These are phyloP conservation scores for Tangara arthus DNA, from an alignment of 2,797 vertebrate species.

Conservation along the genomic window DNA sequence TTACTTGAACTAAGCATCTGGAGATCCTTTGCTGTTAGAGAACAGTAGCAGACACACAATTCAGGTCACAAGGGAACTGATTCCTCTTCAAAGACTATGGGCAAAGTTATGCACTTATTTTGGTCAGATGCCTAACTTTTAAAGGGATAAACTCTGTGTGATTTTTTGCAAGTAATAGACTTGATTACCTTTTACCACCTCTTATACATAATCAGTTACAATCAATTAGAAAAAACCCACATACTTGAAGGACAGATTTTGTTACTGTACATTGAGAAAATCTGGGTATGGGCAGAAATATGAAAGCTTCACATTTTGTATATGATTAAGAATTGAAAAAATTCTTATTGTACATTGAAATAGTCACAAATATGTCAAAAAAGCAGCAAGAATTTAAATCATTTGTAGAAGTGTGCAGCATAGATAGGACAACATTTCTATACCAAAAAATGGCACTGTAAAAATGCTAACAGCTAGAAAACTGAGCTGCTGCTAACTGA, in stretches of 20 bases:
- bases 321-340: neutral
- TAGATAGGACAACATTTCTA: neutral
- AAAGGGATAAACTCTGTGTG: neutral
- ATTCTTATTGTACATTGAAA: neutral
- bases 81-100: neutral
- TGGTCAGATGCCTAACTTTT: neutral
- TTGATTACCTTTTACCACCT: neutral
- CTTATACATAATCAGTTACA: neutral
- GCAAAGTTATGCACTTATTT: neutral
- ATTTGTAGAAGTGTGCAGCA: neutral
- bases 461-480: neutral
- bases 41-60: rapidly evolving
- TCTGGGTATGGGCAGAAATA: neutral
- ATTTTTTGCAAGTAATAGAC: neutral
- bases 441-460: neutral
- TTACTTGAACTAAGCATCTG: neutral
- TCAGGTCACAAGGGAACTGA: neutral
- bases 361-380: neutral
- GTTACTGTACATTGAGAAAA: neutral
- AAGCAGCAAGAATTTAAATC: neutral
- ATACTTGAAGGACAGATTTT: neutral
- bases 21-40: neutral
- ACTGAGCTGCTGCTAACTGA: neutral
- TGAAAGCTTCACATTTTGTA: neutral
- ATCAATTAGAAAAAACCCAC: neutral